Evolutionary conservation across 2,113 vertebrate genomes (phyloP), one percentile per base, ranked within the genome.

Genomic region (Cottus gobio): DNA sequence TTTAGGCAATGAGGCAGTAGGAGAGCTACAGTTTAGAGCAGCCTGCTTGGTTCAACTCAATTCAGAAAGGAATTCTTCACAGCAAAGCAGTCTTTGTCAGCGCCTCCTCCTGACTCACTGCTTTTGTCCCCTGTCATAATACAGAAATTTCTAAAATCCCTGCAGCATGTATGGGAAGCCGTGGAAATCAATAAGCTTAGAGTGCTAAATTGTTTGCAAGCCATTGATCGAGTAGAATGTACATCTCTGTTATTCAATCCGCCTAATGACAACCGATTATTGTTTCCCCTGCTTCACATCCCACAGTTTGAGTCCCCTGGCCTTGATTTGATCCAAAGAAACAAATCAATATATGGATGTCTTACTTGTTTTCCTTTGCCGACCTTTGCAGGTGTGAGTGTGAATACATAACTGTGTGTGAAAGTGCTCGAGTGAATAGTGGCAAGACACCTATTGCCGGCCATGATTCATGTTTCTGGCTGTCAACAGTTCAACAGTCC

Each of bases 161-260:
- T 48, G 20, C 84, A 75, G 79, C 64, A 20, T 84, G 71, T 71
- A 85, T 28, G 26, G 72, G 78, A 87, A 77, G 79, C 80, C 62
- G 54, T 39, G 69, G n/a, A 69, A 85, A 93, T 92, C 91, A 83
- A 90, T 91, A 75, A 26, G 20, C 63, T 71, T 82, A 71, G 80
- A 83, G 85, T 70, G 83, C 77, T 89, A 83, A 90, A 86, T 81
- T 90, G 88, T 92, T 91, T 88, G 80, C 85, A 54, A 3, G 62
- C n/a, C 28, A 87, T 80, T 79, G 90, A 89, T 88, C 54, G 66
- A 36, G 58, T 52, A n/a, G 58, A 91, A 92, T 87, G 66, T 86
- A 77, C 82, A 87, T 87, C 77, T 73, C 18, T 36, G 84, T 86
- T 75, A 89, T 90, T 89, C 82, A 87, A 86, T 85, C 77, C n/a